Base-by-base conservation (phyloP, 2,797 vertebrate species). In the Oreonectes daqikongensis region DNA sequence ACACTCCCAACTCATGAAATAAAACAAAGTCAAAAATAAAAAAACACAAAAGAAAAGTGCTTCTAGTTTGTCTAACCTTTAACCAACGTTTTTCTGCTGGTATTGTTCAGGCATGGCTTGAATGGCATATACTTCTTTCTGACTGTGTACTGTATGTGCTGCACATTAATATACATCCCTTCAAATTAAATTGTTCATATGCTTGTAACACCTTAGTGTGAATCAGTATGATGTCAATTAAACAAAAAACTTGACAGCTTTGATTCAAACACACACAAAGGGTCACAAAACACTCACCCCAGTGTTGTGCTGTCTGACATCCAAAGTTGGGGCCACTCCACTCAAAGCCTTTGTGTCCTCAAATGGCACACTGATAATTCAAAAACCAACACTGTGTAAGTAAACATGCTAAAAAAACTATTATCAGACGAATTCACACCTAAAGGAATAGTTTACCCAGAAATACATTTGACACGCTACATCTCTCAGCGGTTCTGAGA, bases 251-350 rank as follows among this genome's bases (percentile, higher is more conserved):
- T 50, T 32, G 0, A 35, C 32, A 35, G 10, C 7, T 10, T 44
- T 14, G 18, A 59, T 26, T 17, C 46, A 57, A 65, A 69, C 35
- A n/a, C 24, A 75, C 14, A 61, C 10, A 77, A 30, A 76, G 8
- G n/a, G 42, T 59, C 50, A 70, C 15, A 38, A 3, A 68, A 61
- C 76, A 95, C 97, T 93, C 92, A 99, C 97, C 96, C 86, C 94
- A 0, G 94, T 87, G 85, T 89, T 90, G 52, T 94, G 94, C 88
- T 95, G 96, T 53, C 87, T 88, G 78, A 93, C 89, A 55, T 97
- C 94, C 73, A 94, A 88, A 81, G 95, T 94, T 52, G 95, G 94
- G 0, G 93, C 91, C 2, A 89, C 85, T 79, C 92, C 90, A 63
- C 86, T 89, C 0, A 87, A 53, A 10, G 91, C 87, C 63, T 91